A percentile compares a stretch with the other conserved stretches of the same genome.
Conservation (phyloP, 2,113 vertebrate genomes). For the Brienomyrus brachyistius region DNA sequence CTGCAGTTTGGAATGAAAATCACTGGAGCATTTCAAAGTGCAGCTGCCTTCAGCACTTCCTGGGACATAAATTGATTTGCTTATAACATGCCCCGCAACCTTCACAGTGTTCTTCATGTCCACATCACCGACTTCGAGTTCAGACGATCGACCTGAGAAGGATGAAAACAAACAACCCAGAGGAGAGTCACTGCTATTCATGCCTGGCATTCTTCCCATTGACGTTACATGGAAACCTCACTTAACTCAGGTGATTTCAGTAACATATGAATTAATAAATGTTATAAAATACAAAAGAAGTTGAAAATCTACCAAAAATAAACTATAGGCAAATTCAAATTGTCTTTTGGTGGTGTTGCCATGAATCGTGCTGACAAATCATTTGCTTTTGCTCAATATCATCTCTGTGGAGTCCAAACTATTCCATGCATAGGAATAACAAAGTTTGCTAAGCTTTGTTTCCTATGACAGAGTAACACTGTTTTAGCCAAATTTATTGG, state of each 20-base stretch:
- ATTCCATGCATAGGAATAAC: not conserved
- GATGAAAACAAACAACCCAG: not conserved
- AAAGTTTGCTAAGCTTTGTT: not conserved
- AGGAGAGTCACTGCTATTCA: not conserved
- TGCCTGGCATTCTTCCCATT: not conserved
- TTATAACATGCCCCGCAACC: not conserved
- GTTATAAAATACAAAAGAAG: not conserved
- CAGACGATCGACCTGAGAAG: not conserved
- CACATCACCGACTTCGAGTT: not conserved
- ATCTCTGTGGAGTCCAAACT: not conserved
- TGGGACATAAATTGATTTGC: not conserved
- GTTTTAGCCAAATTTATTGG: not conserved
- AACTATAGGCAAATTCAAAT: not conserved
- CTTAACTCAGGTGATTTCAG: not conserved
- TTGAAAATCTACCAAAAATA: not conserved
- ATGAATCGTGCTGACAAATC: not conserved
- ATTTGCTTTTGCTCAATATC: too few species aligned
- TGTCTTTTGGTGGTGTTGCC: not conserved
- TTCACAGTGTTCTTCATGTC: not conserved
- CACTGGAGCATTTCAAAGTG: not conserved
- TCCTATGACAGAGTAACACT: not conserved
- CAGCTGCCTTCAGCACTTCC: not conserved
- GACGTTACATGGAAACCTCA: not conserved
- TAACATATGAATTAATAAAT: not conserved
- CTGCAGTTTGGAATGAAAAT: not conserved